Base-by-base conservation (phyloP, 2,797 vertebrate genomes). In the Xenops minutus region DNA sequence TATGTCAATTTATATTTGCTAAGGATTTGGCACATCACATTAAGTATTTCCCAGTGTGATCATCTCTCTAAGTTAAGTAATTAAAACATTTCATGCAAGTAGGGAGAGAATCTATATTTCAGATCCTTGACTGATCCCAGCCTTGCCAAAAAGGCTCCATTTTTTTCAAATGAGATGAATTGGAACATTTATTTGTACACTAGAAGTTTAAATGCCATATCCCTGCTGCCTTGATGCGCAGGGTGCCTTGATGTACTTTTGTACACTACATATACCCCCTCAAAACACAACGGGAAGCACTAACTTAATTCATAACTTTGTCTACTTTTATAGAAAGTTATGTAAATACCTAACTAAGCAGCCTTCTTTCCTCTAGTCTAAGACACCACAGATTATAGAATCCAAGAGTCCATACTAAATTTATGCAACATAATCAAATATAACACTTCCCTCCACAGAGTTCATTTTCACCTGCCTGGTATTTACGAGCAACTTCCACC, bases 11-110 rank as follows among this genome's bases (percentile, higher is more conserved):
- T 93, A 71, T 93, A 93, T 85, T 86, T 94, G 93, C 83, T 95
- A 82, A 96, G 85, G 80, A 93, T 94, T 88, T 96, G 77, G 93
- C 86, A 84, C 83, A 93, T 75, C 71, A 56, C 79, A 92, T 80
- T 64, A 95, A 96, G 74, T 41, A 89, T 89, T 94, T 95, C 93
- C 92, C 90, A 94, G 71, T 36, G 80, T 61, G 72, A 97, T 93
- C 88, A 95, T 95, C 67, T 62, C 78, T 83, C 73, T 55, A 82
- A 93, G 91, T 93, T 88, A 87, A 94, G 74, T 95, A 96, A 96
- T 95, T 95, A 95, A 95, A 96, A 77, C 59, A 84, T 92, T 93
- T 94, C 88, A 95, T 34, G 39, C 95, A 95, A 93, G 84, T 23
- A 95, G 63, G 54, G 52, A 92, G 10, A 90, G 49, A 81, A 85